Evolutionary conservation across 2,797 vertebrate species (phyloP), one percentile per base, ranked within the genome.

Genomic region (Epinephelus malabaricus): DNA sequence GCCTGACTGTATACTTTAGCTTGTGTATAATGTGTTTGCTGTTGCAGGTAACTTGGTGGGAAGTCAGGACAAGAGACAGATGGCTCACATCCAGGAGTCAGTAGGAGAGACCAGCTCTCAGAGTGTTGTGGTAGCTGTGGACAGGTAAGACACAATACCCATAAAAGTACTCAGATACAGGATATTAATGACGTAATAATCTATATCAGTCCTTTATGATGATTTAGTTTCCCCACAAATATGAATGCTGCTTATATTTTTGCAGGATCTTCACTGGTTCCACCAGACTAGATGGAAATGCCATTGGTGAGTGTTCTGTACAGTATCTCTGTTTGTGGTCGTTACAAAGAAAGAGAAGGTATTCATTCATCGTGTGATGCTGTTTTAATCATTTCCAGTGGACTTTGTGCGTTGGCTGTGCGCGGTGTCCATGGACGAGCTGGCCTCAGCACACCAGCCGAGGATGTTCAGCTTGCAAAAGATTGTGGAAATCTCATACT

Each of bases 381-480:
- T 49, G n/a, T 68, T 25, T 38, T 10, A 2, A 18, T 72, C 60
- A 46, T 43, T 53, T 49, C 66, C 88, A 99, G 98, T 99, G 89
- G 98, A 99, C 92, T 99, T 99, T 90, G 98, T 99, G 84, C 94
- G 97, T 2, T 99, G 98, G 97, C 91, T 99, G 60, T 99, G 98
- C 6, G 97, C 97, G 0, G 97, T 99, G 51, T 99, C 98, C 64
- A 98, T 99, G 98, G 98, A 99, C 1, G 98, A 99, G 89, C 91
- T 99, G 92, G 98, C 97, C 19, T 98, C 97, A 0, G 93, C 96
- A 0, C 98, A 98, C 89, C 97, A 99, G 78, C 97, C 98, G 0
- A 95, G 98, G 76, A 99, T 99, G 98, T 99, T 99, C 94, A 99
- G 98, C 88, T 86, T 99, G 86, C 98, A 99, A 90, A 99, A 99